Evolutionary conservation across 2,888 invertebrate genomes (phyloP).

Genomic region (Pharmacophagus antenor): DNA sequence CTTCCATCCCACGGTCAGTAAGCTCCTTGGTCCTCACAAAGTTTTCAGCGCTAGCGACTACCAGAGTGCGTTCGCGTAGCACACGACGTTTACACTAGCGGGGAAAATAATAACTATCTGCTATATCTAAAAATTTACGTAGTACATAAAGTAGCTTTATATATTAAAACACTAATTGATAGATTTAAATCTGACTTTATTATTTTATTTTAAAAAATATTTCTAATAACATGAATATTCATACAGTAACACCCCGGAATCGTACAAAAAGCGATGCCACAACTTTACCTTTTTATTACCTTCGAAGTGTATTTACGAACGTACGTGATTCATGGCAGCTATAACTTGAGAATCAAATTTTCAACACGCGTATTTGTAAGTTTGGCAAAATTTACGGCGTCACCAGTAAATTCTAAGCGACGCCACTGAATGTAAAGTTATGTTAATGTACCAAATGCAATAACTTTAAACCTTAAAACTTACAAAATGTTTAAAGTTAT

Average conservation of each 20-base stretch:
- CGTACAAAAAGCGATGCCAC: neutral
- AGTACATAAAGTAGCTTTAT: no score
- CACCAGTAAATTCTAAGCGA: slow-evolving; percentile 66
- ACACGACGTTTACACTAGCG: no score
- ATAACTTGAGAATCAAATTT: slow-evolving; percentile 70
- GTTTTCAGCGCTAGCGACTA: no score
- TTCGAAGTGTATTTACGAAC: slow-evolving; percentile 22
- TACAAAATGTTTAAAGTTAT: slow-evolving; percentile 66
- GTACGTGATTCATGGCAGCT: slow-evolving; percentile 56
- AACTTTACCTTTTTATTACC: slow-evolving; percentile 20
- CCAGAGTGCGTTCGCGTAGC: no score
- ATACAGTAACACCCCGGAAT: neutral
- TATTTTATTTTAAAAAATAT: neutral
- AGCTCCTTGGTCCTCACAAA: no score
- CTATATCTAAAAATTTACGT: no score
- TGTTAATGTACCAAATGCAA: slow-evolving; percentile 67
- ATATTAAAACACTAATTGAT: no score
- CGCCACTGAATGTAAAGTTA: slow-evolving; percentile 76
- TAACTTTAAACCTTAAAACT: slow-evolving; percentile 68
- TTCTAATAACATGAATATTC: neutral
- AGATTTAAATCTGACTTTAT: neutral
- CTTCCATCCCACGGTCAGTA: no score
- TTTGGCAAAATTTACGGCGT: slow-evolving; percentile 72
- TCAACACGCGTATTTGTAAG: slow-evolving; percentile 69
- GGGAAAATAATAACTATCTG: no score